Evolutionary conservation across 2,113 vertebrate genomes (phyloP).

Genomic region (Nesogale talazaci): DNA sequence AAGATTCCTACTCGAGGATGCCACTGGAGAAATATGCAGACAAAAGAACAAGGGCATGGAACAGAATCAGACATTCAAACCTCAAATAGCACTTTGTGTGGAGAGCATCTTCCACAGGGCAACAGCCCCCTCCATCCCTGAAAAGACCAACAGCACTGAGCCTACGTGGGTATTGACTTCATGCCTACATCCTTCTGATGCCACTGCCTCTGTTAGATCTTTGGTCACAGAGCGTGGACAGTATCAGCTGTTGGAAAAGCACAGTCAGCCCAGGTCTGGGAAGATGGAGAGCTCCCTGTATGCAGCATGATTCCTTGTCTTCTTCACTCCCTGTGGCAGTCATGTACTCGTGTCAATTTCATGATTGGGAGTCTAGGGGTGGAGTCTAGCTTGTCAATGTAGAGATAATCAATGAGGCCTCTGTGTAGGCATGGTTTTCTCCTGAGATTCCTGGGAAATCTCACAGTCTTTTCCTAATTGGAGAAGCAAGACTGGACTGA

Average conservation of each 20-base stretch:
- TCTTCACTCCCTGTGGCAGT: no score
- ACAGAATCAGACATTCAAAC: neutral
- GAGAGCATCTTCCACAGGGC: neutral
- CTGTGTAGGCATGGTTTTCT: no score
- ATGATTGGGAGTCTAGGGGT: no score
- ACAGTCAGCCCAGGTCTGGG: neutral
- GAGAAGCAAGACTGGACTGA: no score
- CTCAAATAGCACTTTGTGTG: neutral
- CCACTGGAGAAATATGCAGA: neutral
- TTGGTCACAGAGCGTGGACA: slow-evolving; percentile 55
- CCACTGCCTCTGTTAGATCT: slow-evolving; percentile 82
- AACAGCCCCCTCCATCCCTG: neutral
- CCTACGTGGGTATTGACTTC: slow-evolving; percentile 73
- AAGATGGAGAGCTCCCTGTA: no score
- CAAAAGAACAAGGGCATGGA: neutral
- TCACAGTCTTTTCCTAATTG: no score
- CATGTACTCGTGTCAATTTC: no score
- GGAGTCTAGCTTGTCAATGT: no score
- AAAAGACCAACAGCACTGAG: neutral
- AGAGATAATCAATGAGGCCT: no score
- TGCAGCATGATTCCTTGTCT: fast-evolving
- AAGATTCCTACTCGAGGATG: neutral
- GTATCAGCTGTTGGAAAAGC: slow-evolving; percentile 31
- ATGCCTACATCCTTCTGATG: slow-evolving; percentile 82
- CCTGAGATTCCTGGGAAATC: no score